Evolutionary conservation across 2,797 vertebrate genomes (phyloP), one percentile per base, ranked within the genome.

Genomic region (Rousettus madagascariensis): DNA sequence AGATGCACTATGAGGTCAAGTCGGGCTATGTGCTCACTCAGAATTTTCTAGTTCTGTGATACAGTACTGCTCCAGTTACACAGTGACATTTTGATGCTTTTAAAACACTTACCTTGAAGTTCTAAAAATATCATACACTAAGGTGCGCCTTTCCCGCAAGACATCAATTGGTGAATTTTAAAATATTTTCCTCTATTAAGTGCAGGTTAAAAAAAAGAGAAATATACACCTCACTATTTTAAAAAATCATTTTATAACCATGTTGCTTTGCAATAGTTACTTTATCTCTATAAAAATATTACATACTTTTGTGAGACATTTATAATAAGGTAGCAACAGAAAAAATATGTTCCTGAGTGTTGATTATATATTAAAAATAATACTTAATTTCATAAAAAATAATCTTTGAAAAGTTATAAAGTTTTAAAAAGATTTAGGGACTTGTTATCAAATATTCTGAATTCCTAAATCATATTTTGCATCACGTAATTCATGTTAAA

Each of bases 21-120:
- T 80, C 43, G 79, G 55, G 41, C 26, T 66, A n/a, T 2, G 3
- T 9, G 3, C 41, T 83, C 20, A 41, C 28, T 36, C 61, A 33
- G 41, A 75, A 43, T 63, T 79, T 84, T 17, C 38, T 65, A 46
- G 11, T 28, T n/a, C 80, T 66, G 11, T 17, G 11, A 61, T 11
- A 66, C 49, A 59, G 30, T 57, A 78, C 15, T 49, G 53, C 55
- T 93, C 20, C 33, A 20, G 41, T 77, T 78, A 77, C 17, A 24
- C 36, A 61, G 79, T 55, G 72, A 63, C 49, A 89, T 53, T 71
- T 77, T 66, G 89, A 92, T 89, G 46, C 80, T 89, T 92, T 90
- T 86, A 33, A 75, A 91, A 85, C 8, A 63, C 30, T 85, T 51
- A 51, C 57, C 51, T 72, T 74, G 15, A 87, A 24, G 49, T 78